These are phyloP conservation scores for Ornithoptera priamus DNA, from an alignment of 2,888 invertebrate species.

Conservation along the genomic window DNA sequence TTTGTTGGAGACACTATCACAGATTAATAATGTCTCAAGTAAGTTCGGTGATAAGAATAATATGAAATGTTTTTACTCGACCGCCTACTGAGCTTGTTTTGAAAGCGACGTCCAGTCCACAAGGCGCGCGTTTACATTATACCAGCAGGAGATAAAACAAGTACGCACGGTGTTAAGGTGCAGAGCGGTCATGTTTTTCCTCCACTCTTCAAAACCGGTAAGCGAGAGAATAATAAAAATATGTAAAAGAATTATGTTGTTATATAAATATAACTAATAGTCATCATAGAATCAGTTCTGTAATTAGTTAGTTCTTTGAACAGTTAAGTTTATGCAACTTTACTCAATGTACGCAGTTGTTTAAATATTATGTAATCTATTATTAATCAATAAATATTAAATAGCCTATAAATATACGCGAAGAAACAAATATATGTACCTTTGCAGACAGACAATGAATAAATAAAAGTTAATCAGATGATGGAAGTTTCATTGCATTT, in stretches of 20 bases:
- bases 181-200: conserved; percentile 4
- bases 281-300: too few relatives aligned
- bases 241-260: background rate
- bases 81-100: conserved; percentile 37
- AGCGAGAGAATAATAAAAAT: background rate
- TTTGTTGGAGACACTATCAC: background rate
- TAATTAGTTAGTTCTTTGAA: too few relatives aligned
- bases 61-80: conserved; percentile 32
- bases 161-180: conserved; percentile 24
- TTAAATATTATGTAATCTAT: too few relatives aligned
- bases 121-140: conserved; percentile 51
- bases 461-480: too few relatives aligned
- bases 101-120: conserved; percentile 33
- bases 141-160: conserved; percentile 65
- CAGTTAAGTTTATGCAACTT: too few relatives aligned
- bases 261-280: background rate
- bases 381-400: too few relatives aligned
- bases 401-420: too few relatives aligned
- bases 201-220: conserved; percentile 2
- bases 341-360: too few relatives aligned
- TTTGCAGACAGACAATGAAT: too few relatives aligned
- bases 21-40: background rate
- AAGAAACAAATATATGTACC: too few relatives aligned
- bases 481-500: too few relatives aligned
- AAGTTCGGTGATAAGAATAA: conserved; percentile 9